A percentile compares a stretch with the other conserved stretches of the same genome.
Conservation (phyloP, 2,797 vertebrate genomes). For the Urocyon cinereoargenteus region DNA sequence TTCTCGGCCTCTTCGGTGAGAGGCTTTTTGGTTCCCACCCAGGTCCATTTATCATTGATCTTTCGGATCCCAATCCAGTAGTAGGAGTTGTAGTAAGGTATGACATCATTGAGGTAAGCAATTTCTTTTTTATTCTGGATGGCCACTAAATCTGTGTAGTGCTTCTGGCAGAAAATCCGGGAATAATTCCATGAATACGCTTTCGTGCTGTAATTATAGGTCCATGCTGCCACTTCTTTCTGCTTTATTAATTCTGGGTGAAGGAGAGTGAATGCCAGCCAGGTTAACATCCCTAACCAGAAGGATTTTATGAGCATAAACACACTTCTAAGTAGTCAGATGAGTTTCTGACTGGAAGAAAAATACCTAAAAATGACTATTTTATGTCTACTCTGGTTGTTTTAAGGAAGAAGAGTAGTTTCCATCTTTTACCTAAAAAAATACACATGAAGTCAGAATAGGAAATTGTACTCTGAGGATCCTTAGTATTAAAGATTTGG, state of each 20-base stretch:
- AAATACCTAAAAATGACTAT: not conserved
- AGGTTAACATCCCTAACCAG: not conserved
- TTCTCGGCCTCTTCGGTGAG: constrained; percentile 85
- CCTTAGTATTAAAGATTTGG: not conserved
- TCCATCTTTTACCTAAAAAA: not conserved
- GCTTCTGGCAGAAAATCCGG: constrained; percentile 85
- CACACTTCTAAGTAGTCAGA: accelerated
- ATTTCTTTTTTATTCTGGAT: constrained; percentile 89
- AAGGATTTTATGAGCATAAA: too few species aligned
- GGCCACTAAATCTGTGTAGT: constrained; percentile 87
- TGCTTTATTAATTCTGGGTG: constrained; percentile 44
- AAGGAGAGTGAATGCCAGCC: not conserved
- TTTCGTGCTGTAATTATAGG: constrained; percentile 84
- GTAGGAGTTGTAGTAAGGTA: constrained; percentile 82
- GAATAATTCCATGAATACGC: constrained; percentile 81
- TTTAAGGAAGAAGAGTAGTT: not conserved
- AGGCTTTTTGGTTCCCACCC: constrained; percentile 85
- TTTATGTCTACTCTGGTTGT: not conserved
- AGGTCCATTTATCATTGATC: constrained; percentile 85
- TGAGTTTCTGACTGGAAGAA: not conserved
- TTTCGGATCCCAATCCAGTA: constrained; percentile 92
- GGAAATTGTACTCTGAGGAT: not conserved
- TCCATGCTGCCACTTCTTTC: constrained; percentile 86
- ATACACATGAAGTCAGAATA: not conserved
- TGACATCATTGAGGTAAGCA: constrained; percentile 82